A percentile compares a stretch with the other conserved stretches of the same genome.
Conservation (phyloP, 2,888 invertebrate species). For the Tineola bisselliella region DNA sequence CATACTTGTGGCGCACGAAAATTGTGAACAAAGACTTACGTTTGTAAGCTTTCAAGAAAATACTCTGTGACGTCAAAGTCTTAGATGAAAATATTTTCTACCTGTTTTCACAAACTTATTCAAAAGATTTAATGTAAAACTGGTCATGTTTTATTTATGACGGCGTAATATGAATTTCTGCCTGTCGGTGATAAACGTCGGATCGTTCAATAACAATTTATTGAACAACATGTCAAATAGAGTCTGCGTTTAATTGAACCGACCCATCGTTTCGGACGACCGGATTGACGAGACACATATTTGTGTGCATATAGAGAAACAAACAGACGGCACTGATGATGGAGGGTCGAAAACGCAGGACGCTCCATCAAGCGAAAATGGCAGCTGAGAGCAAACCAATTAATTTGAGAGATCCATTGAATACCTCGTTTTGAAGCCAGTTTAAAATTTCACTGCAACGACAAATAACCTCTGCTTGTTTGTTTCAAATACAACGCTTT, state of each 20-base stretch:
- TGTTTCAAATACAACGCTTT: not conserved
- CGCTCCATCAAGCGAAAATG: slow-evolving; percentile 5
- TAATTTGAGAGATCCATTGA: slow-evolving; percentile 5
- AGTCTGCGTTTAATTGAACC: slow-evolving; percentile 11
- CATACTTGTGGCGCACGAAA: not conserved
- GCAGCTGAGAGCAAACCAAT: slow-evolving; percentile 4
- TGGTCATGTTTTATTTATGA: not conserved
- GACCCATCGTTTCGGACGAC: not conserved
- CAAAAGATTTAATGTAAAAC: not conserved
- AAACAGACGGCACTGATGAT: not conserved
- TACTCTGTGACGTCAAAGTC: not conserved
- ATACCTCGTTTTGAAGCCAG: not conserved
- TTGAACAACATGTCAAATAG: slow-evolving; percentile 9
- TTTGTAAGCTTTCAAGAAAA: slow-evolving; percentile 1
- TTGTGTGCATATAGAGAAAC: slow-evolving; percentile 1
- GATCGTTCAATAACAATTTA: not conserved
- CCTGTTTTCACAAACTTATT: not conserved
- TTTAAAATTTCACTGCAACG: not conserved
- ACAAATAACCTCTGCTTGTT: not conserved
- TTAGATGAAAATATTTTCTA: not conserved
- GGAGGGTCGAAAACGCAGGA: not conserved
- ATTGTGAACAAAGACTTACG: slow-evolving; percentile 4
- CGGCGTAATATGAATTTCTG: not conserved
- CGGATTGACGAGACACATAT: not conserved
- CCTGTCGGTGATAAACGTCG: not conserved